phyloP scores from a whole-genome alignment of 2,113 vertebrate species.

The Heptranchias perlo region DNA sequence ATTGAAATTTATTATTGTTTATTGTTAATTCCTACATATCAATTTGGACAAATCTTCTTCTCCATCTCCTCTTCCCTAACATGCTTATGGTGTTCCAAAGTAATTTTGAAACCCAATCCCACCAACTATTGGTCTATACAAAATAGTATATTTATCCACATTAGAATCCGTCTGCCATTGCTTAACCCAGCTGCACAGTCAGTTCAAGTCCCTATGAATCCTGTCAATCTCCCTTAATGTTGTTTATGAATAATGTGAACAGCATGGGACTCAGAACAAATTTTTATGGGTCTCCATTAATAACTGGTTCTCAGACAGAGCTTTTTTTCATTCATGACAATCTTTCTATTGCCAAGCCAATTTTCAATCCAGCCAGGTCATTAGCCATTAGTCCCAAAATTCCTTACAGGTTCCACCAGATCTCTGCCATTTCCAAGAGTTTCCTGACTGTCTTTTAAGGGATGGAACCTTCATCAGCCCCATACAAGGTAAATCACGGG shows the following conservation, averaged over 20 bases:
- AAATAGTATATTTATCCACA: neutral
- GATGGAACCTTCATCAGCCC: neutral
- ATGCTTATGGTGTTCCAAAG: neutral
- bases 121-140: neutral
- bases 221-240: neutral
- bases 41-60: neutral
- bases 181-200: neutral
- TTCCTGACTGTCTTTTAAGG: neutral
- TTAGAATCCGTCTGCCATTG: neutral
- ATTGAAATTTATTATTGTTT: neutral
- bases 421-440: neutral
- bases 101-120: neutral
- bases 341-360: neutral
- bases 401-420: neutral
- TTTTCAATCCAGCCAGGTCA: neutral
- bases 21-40: neutral
- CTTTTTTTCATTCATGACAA: neutral
- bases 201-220: neutral
- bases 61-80: neutral
- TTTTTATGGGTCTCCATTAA: neutral
- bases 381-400: neutral
- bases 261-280: neutral
- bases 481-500: neutral
- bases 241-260: neutral
- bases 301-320: neutral